A percentile compares a stretch with the other conserved stretches of the same genome.
phyloP scores from a whole-genome alignment of 2,888 invertebrate species.

The Teleogryllus oceanicus region DNA sequence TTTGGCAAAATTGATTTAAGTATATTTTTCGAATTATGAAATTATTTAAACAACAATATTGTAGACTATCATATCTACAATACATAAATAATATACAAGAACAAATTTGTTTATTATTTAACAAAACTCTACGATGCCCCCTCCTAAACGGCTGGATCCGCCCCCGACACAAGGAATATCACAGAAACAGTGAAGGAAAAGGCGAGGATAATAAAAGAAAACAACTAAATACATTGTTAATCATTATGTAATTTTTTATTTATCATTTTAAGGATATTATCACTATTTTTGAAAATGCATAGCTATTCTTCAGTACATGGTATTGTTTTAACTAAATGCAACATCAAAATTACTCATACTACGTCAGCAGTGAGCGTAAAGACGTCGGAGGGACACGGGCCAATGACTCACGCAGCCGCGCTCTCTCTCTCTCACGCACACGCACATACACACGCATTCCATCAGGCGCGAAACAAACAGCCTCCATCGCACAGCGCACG shows the following conservation, averaged over 20 bases:
- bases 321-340: constrained; percentile 18
- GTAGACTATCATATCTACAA: too few species aligned
- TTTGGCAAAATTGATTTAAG: too few species aligned
- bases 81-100: too few species aligned
- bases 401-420: background rate
- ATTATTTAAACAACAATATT: too few species aligned
- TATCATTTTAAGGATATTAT: background rate
- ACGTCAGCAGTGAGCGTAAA: constrained; percentile 2
- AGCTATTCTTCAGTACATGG: constrained; percentile 3
- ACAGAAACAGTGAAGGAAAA: background rate
- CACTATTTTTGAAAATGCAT: constrained; percentile 11
- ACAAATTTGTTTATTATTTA: too few species aligned
- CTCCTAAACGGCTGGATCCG: too few species aligned
- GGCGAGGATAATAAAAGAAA: background rate
- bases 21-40: too few species aligned
- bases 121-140: too few species aligned
- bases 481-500: background rate
- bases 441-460: background rate
- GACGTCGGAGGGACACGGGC: background rate
- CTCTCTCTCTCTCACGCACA: background rate
- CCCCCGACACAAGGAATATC: too few species aligned
- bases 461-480: background rate
- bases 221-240: background rate
- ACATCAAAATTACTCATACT: background rate
- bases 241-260: background rate